Conservation (phyloP, 2,888 invertebrate species). For the Harpalus rubripes region DNA sequence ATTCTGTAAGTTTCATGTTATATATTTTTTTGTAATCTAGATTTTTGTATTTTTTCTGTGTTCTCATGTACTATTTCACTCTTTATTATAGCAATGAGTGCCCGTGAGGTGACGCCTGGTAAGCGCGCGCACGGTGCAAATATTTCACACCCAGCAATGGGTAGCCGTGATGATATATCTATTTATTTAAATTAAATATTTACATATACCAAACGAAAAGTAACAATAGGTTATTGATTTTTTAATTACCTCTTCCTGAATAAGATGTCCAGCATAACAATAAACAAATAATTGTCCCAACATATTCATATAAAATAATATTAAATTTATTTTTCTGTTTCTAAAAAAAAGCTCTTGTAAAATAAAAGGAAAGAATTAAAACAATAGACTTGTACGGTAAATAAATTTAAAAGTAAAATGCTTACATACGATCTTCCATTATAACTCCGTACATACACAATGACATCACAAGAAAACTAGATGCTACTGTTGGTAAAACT, state of each 20-base stretch:
- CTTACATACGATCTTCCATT: slow-evolving; percentile 46
- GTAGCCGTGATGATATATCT: too few species aligned
- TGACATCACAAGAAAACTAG: slow-evolving; percentile 24
- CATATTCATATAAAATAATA: neutral
- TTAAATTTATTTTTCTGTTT: neutral
- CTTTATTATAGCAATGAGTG: too few species aligned
- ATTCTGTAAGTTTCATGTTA: too few species aligned
- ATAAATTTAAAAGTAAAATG: neutral
- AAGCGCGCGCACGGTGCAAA: too few species aligned
- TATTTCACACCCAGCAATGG: too few species aligned
- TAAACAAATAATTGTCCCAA: slow-evolving; percentile 46
- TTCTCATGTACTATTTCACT: too few species aligned
- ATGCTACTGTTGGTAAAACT: slow-evolving; percentile 23
- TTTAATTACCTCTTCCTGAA: slow-evolving; percentile 47
- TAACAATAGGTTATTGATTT: neutral
- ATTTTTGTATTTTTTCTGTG: too few species aligned
- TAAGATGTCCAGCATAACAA: slow-evolving; percentile 55
- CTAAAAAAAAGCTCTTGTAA: slow-evolving; percentile 24
- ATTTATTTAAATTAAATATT: too few species aligned
- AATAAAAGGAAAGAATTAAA: slow-evolving; percentile 2
- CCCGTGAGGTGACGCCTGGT: too few species aligned
- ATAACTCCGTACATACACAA: slow-evolving; percentile 31
- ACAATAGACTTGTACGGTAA: neutral
- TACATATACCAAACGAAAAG: too few species aligned
- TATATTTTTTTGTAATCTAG: too few species aligned